These are phyloP conservation scores for western clawed frog (Xenopus tropicalis) DNA, from an alignment of 2,113 vertebrate species.

Conservation along the genomic window DNA sequence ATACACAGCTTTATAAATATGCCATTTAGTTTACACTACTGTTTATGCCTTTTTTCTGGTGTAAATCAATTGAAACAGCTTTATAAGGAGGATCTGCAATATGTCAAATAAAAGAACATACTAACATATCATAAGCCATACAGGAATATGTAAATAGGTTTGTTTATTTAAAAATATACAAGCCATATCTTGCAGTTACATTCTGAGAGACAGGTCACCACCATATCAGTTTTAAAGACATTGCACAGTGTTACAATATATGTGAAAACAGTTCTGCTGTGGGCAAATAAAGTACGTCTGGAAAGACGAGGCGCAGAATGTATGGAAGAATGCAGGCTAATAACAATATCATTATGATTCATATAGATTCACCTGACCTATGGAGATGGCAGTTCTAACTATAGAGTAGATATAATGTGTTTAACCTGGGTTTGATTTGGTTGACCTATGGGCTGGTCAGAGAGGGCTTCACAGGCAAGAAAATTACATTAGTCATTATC, in stretches of 20 bases:
- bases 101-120: neutral
- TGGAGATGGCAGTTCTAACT: neutral
- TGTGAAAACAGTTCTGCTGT: neutral
- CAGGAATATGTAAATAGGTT: neutral
- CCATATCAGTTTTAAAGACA: neutral
- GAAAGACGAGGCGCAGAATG: neutral
- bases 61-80: too few species aligned
- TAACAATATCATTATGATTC: neutral
- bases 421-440: too few species aligned
- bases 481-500: too few species aligned
- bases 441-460: too few species aligned
- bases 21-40: too few species aligned
- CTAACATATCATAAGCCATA: neutral
- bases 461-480: too few species aligned
- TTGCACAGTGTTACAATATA: neutral
- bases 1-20: too few species aligned
- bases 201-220: neutral
- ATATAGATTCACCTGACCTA: neutral
- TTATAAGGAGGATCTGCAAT: too few species aligned
- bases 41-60: too few species aligned
- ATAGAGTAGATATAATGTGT: too few species aligned
- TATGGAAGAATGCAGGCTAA: neutral
- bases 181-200: neutral
- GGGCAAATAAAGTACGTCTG: neutral
- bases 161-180: constrained; percentile 2